Evolutionary conservation across 2,888 invertebrate species (phyloP).

Genomic region (Plutella xylostella): DNA sequence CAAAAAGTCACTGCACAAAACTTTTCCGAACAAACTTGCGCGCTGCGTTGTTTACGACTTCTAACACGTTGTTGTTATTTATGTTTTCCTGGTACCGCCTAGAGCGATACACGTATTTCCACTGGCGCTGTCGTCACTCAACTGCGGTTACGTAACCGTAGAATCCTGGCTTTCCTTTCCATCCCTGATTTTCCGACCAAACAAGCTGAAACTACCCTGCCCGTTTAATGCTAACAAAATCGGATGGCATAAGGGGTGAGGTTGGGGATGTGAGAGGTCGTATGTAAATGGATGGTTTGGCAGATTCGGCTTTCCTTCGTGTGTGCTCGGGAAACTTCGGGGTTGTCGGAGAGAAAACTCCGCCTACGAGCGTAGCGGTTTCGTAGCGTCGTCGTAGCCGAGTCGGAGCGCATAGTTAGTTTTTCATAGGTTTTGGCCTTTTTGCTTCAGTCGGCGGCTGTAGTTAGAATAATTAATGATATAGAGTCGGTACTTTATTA

Average conservation of each 20-base stretch:
- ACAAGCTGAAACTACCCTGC: slow-evolving; percentile 31
- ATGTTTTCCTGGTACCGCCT: slow-evolving; percentile 31
- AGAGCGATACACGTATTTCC: slow-evolving; percentile 34
- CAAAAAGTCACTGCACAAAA: neutral
- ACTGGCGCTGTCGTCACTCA: slow-evolving; percentile 33
- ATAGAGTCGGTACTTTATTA: too few species aligned
- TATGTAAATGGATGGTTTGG: slow-evolving; percentile 28
- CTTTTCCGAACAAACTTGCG: slow-evolving; percentile 11
- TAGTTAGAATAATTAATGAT: too few species aligned
- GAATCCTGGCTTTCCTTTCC: slow-evolving; percentile 49
- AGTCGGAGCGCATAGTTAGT: too few species aligned
- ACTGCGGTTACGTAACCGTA: slow-evolving; percentile 63
- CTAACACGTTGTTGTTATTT: slow-evolving; percentile 67
- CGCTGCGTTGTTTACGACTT: slow-evolving; percentile 51
- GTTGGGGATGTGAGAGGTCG: slow-evolving; percentile 22
- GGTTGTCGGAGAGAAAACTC: slow-evolving; percentile 31
- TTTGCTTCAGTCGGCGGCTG: too few species aligned
- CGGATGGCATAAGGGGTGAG: neutral
- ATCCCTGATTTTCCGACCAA: slow-evolving; percentile 32
- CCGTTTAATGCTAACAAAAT: slow-evolving; percentile 11
- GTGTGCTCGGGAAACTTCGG: slow-evolving; percentile 43
- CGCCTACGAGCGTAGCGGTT: slow-evolving; percentile 29
- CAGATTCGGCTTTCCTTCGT: slow-evolving; percentile 29
- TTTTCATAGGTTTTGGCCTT: too few species aligned
- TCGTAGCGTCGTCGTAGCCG: slow-evolving; percentile 21